A percentile compares a stretch with the other conserved stretches of the same genome.
phyloP scores from a whole-genome alignment of 2,113 vertebrate species.

The Lynx canadensis region DNA sequence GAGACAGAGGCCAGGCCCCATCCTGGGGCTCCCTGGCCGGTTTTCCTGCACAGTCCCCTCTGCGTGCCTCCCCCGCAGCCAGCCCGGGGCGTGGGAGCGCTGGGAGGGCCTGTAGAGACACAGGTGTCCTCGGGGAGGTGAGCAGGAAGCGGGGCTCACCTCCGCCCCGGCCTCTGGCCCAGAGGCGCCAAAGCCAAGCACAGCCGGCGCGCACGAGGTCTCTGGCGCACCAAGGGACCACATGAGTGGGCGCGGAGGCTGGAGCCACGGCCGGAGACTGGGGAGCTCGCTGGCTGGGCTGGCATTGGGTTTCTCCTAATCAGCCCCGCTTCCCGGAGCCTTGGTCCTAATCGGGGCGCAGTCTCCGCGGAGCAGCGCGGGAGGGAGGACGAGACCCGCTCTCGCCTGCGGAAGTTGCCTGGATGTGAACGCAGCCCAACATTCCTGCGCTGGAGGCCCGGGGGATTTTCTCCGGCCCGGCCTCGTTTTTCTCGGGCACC shows the following conservation, averaged over 20 bases:
- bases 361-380: neutral
- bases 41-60: neutral
- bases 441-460: neutral
- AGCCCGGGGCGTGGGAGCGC: rapidly evolving
- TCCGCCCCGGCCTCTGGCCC: neutral
- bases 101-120: neutral
- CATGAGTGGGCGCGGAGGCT: neutral
- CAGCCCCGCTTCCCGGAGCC: neutral
- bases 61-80: neutral
- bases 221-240: neutral
- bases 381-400: neutral
- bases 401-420: neutral
- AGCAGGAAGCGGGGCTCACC: neutral
- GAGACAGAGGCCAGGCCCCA: neutral
- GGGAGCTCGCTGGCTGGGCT: neutral
- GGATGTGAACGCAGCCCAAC: rapidly evolving
- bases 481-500: neutral
- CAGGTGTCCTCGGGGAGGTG: neutral
- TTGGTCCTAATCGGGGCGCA: neutral
- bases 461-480: neutral
- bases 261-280: neutral
- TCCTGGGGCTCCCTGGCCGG: neutral
- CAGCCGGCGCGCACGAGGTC: neutral
- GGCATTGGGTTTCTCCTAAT: slow-evolving; percentile 55
- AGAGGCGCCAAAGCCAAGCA: neutral